Evolutionary conservation across 2,797 vertebrate genomes (phyloP).

Genomic region (Falco cherrug): DNA sequence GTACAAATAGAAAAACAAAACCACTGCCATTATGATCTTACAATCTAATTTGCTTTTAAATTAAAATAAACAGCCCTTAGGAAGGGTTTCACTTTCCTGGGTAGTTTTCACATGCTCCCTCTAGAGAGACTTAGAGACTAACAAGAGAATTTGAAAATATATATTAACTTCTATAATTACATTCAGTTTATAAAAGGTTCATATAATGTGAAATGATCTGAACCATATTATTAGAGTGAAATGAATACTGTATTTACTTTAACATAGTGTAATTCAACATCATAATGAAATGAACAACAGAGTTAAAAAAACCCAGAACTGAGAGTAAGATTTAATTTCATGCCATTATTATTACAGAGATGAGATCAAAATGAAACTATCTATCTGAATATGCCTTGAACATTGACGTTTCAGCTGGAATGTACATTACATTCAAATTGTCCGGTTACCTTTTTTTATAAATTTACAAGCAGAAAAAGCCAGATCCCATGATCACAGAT

Average conservation of each 20-base stretch:
- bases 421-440: not conserved
- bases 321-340: constrained; percentile 49
- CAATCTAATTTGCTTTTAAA: constrained; percentile 51
- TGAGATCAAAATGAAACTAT: constrained; percentile 32
- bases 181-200: constrained; percentile 52
- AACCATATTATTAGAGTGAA: constrained; percentile 43
- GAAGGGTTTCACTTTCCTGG: constrained; percentile 37
- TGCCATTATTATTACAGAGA: not conserved
- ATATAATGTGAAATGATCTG: constrained; percentile 55
- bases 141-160: constrained; percentile 40
- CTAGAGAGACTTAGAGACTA: constrained; percentile 30
- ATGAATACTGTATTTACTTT: constrained; percentile 61
- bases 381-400: not conserved
- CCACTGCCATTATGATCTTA: not conserved
- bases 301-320: constrained; percentile 19
- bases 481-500: not conserved
- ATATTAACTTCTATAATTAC: constrained; percentile 43
- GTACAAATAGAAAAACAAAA: constrained; percentile 27
- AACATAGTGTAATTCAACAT: constrained; percentile 20
- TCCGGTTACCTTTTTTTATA: not conserved
- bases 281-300: constrained; percentile 49
- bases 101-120: constrained; percentile 18
- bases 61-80: constrained; percentile 47
- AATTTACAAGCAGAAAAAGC: not conserved
- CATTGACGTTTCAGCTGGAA: not conserved